phyloP scores from a whole-genome alignment of 1,140 invertebrate genomes.

The Cydia strobilella region DNA sequence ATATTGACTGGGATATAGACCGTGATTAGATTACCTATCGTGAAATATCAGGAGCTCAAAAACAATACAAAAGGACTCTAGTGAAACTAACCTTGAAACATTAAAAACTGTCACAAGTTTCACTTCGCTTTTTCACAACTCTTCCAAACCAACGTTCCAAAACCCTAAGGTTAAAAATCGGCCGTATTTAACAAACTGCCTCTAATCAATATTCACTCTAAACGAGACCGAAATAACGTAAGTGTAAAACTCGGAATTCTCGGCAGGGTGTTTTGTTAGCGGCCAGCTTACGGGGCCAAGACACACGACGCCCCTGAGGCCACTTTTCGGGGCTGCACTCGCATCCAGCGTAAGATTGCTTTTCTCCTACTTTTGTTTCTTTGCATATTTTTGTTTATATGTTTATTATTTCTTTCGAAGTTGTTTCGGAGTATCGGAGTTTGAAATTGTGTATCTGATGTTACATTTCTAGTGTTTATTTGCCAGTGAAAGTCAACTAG shows the following conservation, averaged over 20 bases:
- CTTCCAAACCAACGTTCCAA: not conserved
- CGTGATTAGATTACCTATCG: too few species aligned
- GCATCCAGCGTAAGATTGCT: not conserved
- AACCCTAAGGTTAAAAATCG: not conserved
- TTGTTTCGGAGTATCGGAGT: not conserved
- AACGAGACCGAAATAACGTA: not conserved
- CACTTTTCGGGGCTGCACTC: constrained; percentile 14
- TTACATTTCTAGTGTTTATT: not conserved
- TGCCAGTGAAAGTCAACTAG: not conserved
- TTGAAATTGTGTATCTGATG: not conserved
- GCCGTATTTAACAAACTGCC: not conserved
- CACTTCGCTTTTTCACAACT: too few species aligned
- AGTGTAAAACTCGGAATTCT: not conserved
- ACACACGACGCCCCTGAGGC: not conserved
- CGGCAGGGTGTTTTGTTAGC: not conserved
- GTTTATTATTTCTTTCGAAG: constrained; percentile 5
- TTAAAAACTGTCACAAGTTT: too few species aligned
- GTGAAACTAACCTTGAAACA: too few species aligned
- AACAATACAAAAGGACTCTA: too few species aligned
- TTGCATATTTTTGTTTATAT: constrained; percentile 23
- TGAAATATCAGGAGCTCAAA: too few species aligned
- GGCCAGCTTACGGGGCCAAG: not conserved
- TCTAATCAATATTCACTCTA: not conserved
- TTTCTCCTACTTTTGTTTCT: constrained; percentile 10
- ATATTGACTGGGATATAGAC: too few species aligned